phyloP scores from a whole-genome alignment of 37 sponge, comb jelly and placozoan species.

The Spongilla lacustris region DNA sequence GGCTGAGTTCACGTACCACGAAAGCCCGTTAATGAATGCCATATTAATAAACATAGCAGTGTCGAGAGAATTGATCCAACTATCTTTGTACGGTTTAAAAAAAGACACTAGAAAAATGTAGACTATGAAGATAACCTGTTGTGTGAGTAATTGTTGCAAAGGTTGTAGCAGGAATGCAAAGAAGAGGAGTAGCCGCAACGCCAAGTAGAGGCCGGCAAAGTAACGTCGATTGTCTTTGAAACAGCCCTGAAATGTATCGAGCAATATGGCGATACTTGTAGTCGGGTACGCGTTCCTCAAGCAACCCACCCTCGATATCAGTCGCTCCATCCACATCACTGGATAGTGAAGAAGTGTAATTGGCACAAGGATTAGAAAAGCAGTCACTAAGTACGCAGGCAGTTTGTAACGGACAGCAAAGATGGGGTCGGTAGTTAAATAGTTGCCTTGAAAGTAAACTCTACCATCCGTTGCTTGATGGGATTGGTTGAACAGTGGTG shows the following conservation, averaged over 20 bases:
- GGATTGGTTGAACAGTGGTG: neutral
- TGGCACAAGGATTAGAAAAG: constrained; percentile 13
- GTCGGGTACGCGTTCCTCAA: constrained; percentile 12
- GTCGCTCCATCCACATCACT: neutral
- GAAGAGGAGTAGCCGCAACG: constrained; percentile 22
- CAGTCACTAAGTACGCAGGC: constrained; percentile 31
- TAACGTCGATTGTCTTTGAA: neutral
- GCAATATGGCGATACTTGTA: constrained; percentile 27
- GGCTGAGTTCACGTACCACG: constrained; percentile 5
- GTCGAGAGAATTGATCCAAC: constrained; percentile 42
- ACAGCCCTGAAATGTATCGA: neutral
- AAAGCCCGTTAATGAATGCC: constrained; percentile 30
- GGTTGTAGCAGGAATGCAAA: neutral
- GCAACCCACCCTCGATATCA: neutral
- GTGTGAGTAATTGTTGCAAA: neutral
- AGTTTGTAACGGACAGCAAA: constrained; percentile 24
- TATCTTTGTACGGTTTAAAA: constrained; percentile 42
- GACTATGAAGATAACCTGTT: constrained; percentile 9
- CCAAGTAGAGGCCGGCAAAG: neutral
- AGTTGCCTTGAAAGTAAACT: constrained; percentile 34
- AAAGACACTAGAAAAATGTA: constrained; percentile 10
- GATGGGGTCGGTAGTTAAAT: neutral
- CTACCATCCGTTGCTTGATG: neutral
- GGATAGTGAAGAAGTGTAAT: constrained; percentile 52
- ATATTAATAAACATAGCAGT: constrained; percentile 51